Base-by-base conservation (phyloP, 2,888 invertebrate genomes). In the Microctonus hyperodae region DNA sequence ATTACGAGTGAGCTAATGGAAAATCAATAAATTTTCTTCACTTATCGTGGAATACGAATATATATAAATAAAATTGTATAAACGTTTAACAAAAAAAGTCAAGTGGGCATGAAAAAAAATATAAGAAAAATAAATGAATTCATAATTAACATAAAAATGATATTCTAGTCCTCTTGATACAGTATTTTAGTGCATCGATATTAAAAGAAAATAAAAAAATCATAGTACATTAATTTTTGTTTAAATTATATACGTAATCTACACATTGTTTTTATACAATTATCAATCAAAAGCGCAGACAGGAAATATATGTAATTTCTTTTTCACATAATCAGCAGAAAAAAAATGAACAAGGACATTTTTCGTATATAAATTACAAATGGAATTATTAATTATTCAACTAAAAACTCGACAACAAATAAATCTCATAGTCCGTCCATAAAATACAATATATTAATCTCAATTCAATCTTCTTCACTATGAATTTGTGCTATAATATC, bases 391-490 rank as follows among this genome's bases (percentile, higher is more conserved):
- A 51, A 57, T 33, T 5, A 51, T 28, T 37, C n/a, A n/a, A 37
- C 37, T 37, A 37, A 35, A 60, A 64, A 69, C 56, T 67, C 23
- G 58, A 53, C 67, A 63, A 53, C 62, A 67, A 64, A 63, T 60
- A 37, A 67, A 70, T 69, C 67, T 70, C 66, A 70, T 68, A 69
- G 72, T 73, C 73, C 73, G 73, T 73, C 73, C 73, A 72, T 72
- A 60, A 67, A 72, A 31, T 25, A 60, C 48, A 60, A 28, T 44
- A 40, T 23, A 40, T 44, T 37, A 37, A 4, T n/a, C n/a, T 37
- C n/a, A n/a, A n/a, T 37, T 37, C n/a, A 37, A 37, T n/a, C n/a
- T 37, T 13, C n/a, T 13, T 6, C 13, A 13, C 4, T n/a, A n/a
- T 13, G n/a, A 37, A 37, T 37, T n/a, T 37, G 2, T 13, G 37